A percentile compares a stretch with the other conserved stretches of the same genome.
These are phyloP conservation scores for Athene cunicularia DNA, from an alignment of 2,113 vertebrate species.

Conservation along the genomic window DNA sequence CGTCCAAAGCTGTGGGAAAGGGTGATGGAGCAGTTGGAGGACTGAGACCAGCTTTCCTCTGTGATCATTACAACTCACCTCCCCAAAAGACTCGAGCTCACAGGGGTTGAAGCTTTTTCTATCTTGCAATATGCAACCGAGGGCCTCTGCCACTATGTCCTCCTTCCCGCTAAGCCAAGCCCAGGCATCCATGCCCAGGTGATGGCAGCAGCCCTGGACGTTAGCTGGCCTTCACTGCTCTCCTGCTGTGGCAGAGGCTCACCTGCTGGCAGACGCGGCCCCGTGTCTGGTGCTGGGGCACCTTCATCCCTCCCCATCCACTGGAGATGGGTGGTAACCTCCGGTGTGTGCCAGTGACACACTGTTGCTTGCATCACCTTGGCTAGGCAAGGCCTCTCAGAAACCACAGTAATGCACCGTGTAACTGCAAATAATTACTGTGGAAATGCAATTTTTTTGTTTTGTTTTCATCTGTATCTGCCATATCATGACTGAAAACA, in stretches of 20 bases:
- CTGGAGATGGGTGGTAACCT: too few species aligned
- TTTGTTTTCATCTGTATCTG: not conserved
- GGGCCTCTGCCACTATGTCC: not conserved
- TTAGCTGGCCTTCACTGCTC: not conserved
- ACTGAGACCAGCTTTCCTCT: not conserved
- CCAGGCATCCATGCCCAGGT: not conserved
- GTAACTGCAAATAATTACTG: not conserved
- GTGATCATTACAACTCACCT: not conserved
- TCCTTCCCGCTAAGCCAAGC: not conserved
- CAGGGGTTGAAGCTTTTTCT: not conserved
- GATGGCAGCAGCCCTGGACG: not conserved
- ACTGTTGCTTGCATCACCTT: not conserved
- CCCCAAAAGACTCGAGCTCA: accelerated
- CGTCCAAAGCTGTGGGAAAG: not conserved
- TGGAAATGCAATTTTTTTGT: not conserved
- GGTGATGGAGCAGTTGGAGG: not conserved
- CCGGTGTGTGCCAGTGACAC: accelerated
- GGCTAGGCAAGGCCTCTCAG: not conserved
- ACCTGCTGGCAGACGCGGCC: accelerated
- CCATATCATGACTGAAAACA: not conserved
- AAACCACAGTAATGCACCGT: not conserved
- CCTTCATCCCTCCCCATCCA: not conserved
- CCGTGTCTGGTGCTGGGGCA: not conserved
- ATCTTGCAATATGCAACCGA: accelerated
- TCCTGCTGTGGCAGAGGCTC: not conserved